Base-by-base conservation (phyloP, 2,113 vertebrate genomes). In the Amia ocellicauda region DNA sequence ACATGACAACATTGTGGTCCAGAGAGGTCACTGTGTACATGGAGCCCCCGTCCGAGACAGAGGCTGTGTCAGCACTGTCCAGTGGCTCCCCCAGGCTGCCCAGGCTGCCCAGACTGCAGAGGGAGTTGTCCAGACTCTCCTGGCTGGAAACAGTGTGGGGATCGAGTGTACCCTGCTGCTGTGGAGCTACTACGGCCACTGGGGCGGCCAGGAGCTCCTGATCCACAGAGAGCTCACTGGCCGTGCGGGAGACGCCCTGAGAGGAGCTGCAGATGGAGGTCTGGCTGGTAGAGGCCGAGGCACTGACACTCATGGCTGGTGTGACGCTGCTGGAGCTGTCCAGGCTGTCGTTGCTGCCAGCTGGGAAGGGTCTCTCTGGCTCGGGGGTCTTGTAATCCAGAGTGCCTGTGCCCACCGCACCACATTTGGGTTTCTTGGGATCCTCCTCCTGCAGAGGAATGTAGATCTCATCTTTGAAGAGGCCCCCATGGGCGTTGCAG, bases 401-500 rank as follows among this genome's bases (percentile, higher is more conserved):
- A 22, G 74, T 78, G 26, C 64, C 43, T 0, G 82, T 74, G 0
- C 85, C 85, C n/a, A 88, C 90, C 0, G 84, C 86, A 67, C 89
- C 91, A 36, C 85, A 78, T 83, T 93, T 96, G 1, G 75, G 28
- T 75, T 93, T 95, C 70, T 91, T 93, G 3, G 88, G 88, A 16
- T 95, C 93, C 45, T 92, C 93, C 0, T 96, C 93, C 84, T 98
- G 96, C 69, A 97, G 13, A 0, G 97, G 94, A 67, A 99, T 97
- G 76, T 95, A 98, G 75, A 99, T 90, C 79, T 98, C 96, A 0
- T 99, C 97, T 69, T 91, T 95, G 82, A 99, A 98, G 71, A 99
- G 92, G 0, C 97, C 97, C 0, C 97, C 97, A 0, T 99, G 97
- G 0, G 93, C 95, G 0, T 94, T 98, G 79, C 97, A 99, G 1